Conservation (phyloP, 2,797 vertebrate species). For the Poecilia wingei region DNA sequence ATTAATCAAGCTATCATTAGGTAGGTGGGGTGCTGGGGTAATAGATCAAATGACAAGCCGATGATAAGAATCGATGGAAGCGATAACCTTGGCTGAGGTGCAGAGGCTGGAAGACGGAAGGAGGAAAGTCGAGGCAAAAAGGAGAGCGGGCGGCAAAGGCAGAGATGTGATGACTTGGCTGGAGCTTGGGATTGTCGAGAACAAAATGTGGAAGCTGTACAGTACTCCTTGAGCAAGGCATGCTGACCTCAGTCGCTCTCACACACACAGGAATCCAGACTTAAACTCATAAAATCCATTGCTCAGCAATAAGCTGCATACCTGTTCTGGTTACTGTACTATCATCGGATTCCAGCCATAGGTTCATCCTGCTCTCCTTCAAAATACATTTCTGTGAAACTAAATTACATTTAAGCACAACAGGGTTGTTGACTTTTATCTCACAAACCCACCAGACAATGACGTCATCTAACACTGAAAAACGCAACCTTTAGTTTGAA, state of each 20-base stretch:
- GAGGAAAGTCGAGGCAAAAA: constrained; percentile 15
- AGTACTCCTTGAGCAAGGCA: constrained; percentile 3
- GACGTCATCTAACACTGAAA: background rate
- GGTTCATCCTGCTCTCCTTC: background rate
- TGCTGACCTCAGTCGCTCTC: constrained; percentile 16
- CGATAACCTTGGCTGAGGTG: constrained; percentile 81
- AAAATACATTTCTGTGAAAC: background rate
- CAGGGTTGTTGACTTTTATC: background rate
- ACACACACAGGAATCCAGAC: background rate
- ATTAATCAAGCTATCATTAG: constrained; percentile 82
- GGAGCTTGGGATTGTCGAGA: constrained; percentile 32
- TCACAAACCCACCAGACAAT: background rate
- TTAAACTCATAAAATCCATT: background rate
- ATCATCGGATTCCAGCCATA: constrained; percentile 17
- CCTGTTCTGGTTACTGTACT: constrained; percentile 13
- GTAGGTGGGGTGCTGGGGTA: constrained; percentile 77
- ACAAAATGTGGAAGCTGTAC: constrained; percentile 37
- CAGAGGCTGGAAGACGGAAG: constrained; percentile 60
- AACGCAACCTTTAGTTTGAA: background rate
- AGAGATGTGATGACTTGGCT: constrained; percentile 40
- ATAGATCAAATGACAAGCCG: constrained; percentile 84
- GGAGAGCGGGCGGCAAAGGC: constrained; percentile 2
- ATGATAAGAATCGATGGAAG: constrained; percentile 82
- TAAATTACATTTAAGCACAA: background rate
- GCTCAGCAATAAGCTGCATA: background rate